Percentiles rank a stretch among this genome's conserved stretches.
Evolutionary conservation across 2,888 invertebrate species (phyloP).

Genomic region (Neoitamus cyanurus): DNA sequence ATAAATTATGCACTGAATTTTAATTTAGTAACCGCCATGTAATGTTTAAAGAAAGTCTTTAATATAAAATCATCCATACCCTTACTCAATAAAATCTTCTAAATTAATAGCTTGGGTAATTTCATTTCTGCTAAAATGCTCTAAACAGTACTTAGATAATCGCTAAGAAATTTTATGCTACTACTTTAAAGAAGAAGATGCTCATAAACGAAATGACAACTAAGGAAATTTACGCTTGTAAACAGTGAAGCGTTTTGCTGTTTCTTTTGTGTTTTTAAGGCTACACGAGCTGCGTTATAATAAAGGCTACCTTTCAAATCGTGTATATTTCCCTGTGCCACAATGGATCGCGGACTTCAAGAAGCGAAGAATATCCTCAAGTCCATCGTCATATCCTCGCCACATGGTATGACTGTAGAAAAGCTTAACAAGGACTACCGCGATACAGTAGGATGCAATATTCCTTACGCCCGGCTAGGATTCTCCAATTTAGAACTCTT

Average conservation of each 20-base stretch:
- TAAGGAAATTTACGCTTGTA: neutral
- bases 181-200: neutral
- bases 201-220: neutral
- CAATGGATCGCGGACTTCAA: conserved; percentile 43
- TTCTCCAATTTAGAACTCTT: conserved; percentile 47
- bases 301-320: neutral
- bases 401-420: conserved; percentile 48
- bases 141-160: too few species aligned
- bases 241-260: neutral
- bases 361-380: conserved; percentile 46
- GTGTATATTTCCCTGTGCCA: neutral
- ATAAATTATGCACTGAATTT: too few species aligned
- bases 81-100: too few species aligned
- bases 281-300: neutral
- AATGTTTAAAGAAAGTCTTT: too few species aligned
- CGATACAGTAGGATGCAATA: conserved; percentile 44
- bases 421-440: conserved; percentile 49
- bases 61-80: too few species aligned
- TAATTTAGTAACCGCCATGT: too few species aligned
- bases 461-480: conserved; percentile 48
- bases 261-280: neutral
- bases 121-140: too few species aligned
- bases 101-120: too few species aligned
- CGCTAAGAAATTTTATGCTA: too few species aligned
- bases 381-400: conserved; percentile 50